Conservation (phyloP, 1,140 invertebrate genomes). For the Aricia agestis region DNA sequence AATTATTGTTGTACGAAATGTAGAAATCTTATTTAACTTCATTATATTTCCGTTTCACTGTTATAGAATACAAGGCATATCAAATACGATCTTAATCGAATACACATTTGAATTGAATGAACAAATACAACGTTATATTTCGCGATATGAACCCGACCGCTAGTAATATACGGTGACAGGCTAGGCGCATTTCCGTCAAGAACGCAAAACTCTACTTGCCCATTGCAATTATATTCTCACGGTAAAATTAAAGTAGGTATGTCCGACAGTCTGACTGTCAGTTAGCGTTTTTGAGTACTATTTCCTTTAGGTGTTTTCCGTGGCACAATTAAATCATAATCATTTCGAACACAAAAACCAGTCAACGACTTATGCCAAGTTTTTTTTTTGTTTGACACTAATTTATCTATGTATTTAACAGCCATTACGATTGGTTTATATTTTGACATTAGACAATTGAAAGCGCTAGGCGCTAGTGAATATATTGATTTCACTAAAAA, state of each 20-base stretch:
- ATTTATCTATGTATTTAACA: too few relatives aligned
- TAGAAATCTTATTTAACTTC: constrained; percentile 5
- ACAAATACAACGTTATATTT: constrained; percentile 37
- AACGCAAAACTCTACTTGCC: neutral
- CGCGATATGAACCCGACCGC: constrained; percentile 30
- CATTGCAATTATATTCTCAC: constrained; percentile 26
- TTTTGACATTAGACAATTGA: too few relatives aligned
- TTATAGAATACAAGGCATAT: constrained; percentile 33
- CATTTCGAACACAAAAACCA: too few relatives aligned
- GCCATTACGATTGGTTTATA: too few relatives aligned
- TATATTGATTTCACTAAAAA: too few relatives aligned
- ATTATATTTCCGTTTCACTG: constrained; percentile 15
- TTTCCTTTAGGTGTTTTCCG: too few relatives aligned
- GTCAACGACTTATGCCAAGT: too few relatives aligned
- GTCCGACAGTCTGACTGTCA: neutral
- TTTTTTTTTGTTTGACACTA: too few relatives aligned
- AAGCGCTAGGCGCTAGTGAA: too few relatives aligned
- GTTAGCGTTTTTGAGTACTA: neutral
- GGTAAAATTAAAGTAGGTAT: constrained; percentile 10
- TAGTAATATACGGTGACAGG: constrained; percentile 29
- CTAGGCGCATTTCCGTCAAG: constrained; percentile 1
- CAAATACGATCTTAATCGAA: constrained; percentile 35
- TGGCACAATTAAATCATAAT: too few relatives aligned
- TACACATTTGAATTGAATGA: constrained; percentile 39
- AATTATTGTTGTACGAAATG: neutral